Evolutionary conservation across 2,113 vertebrate genomes (phyloP).

Genomic region (Gallinago paraguaiae): DNA sequence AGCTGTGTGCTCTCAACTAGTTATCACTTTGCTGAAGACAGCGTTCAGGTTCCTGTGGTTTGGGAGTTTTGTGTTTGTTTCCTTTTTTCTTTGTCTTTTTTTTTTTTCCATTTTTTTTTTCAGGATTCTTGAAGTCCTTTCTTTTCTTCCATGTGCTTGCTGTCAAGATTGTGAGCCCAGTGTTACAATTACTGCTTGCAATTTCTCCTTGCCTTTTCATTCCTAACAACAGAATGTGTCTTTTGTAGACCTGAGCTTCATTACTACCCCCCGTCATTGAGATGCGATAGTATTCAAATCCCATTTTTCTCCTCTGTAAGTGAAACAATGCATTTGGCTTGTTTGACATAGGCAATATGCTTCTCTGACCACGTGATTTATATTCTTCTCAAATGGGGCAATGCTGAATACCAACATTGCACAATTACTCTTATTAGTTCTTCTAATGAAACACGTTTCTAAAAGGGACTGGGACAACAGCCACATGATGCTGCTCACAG

Average conservation of each 20-base stretch:
- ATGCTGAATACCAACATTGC: neutral
- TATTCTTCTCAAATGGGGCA: neutral
- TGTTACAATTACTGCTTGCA: neutral
- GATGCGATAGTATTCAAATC: neutral
- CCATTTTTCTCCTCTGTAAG: neutral
- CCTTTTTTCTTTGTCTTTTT: neutral
- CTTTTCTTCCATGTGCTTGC: neutral
- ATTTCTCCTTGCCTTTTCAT: neutral
- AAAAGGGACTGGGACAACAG: neutral
- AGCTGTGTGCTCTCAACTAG: slow-evolving; percentile 9
- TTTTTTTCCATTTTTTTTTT: neutral
- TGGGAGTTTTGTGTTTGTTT: neutral
- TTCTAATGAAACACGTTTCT: neutral
- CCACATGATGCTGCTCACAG: neutral
- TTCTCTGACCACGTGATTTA: neutral
- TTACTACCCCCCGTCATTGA: neutral
- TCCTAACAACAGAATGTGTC: neutral
- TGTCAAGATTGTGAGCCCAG: neutral
- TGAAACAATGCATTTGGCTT: neutral
- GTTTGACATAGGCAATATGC: neutral
- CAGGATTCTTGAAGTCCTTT: neutral
- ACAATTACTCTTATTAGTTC: neutral
- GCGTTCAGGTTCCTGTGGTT: neutral
- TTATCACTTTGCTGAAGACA: neutral
- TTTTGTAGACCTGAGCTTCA: neutral